Evolutionary conservation across 2,888 invertebrate species (phyloP).

Genomic region (Caenorhabditis uteleia): DNA sequence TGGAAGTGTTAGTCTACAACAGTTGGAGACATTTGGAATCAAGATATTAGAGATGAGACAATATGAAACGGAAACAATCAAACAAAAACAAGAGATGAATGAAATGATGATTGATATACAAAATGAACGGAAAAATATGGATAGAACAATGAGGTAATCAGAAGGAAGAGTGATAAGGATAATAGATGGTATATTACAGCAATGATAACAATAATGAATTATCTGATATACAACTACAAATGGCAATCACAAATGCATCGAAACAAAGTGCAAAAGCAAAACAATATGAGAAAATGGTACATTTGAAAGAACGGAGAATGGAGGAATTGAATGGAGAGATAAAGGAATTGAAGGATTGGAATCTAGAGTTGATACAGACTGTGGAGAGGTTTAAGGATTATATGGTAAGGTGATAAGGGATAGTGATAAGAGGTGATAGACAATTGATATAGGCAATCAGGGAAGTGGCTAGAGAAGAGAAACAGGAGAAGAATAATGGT

Average conservation of each 20-base stretch:
- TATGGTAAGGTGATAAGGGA: conserved; percentile 5
- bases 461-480: background rate
- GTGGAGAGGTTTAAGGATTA: conserved; percentile 33
- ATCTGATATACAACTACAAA: conserved; percentile 23
- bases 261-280: conserved; percentile 20
- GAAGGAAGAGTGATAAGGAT: background rate
- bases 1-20: conserved; percentile 32
- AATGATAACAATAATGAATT: conserved; percentile 19
- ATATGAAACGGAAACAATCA: conserved; percentile 5
- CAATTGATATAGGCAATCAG: background rate
- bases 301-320: conserved; percentile 37
- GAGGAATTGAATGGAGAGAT: conserved; percentile 39
- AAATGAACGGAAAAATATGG: background rate
- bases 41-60: conserved; percentile 19
- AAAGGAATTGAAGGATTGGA: conserved; percentile 43
- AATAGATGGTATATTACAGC: no score
- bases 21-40: conserved; percentile 19
- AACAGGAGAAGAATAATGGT: conserved; percentile 8
- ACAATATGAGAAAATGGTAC: conserved; percentile 10
- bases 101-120: conserved; percentile 14
- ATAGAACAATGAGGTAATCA: background rate
- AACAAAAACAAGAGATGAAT: conserved; percentile 9
- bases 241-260: conserved; percentile 23
- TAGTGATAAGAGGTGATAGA: conserved; percentile 6
- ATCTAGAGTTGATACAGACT: conserved; percentile 39